These are phyloP conservation scores for Acrobasis repandana DNA, from an alignment of 2,888 invertebrate genomes.

Conservation along the genomic window DNA sequence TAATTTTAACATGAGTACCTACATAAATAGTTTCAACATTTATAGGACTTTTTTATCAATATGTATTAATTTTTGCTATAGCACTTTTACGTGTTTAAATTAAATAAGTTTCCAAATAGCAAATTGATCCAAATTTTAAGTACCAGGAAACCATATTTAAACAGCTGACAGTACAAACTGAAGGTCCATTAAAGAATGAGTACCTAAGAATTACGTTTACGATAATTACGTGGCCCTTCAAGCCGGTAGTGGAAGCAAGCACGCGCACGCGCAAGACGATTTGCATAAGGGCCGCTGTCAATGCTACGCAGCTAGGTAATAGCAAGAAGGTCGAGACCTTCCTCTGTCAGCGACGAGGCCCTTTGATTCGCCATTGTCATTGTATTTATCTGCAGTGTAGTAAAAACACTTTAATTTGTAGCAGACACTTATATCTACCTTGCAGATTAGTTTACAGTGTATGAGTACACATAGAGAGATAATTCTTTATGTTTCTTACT, in stretches of 20 bases:
- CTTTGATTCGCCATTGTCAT: slow-evolving; percentile 50
- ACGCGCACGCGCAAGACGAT: slow-evolving; percentile 57
- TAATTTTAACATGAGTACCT: too few species aligned
- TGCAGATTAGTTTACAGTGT: background rate
- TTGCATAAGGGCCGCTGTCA: slow-evolving; percentile 76
- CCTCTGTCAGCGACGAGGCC: slow-evolving; percentile 61
- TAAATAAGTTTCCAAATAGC: background rate
- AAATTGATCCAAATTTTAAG: background rate
- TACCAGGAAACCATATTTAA: slow-evolving; percentile 20
- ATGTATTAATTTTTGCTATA: too few species aligned
- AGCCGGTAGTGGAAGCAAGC: slow-evolving; percentile 46
- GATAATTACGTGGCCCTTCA: slow-evolving; percentile 23
- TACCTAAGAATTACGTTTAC: slow-evolving; percentile 20
- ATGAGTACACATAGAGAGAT: background rate
- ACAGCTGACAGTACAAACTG: slow-evolving; percentile 21
- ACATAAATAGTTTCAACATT: too few species aligned
- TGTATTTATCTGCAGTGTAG: slow-evolving; percentile 8
- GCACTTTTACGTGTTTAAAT: too few species aligned
- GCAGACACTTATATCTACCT: background rate
- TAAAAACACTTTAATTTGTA: slow-evolving; percentile 12
- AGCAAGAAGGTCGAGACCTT: slow-evolving; percentile 74
- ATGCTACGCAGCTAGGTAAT: slow-evolving; percentile 65
- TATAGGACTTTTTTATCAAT: too few species aligned
- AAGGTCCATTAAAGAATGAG: slow-evolving; percentile 23
- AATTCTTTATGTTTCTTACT: background rate